These are phyloP conservation scores for Bombycilla garrulus DNA, from an alignment of 2,113 vertebrate genomes.

Conservation along the genomic window DNA sequence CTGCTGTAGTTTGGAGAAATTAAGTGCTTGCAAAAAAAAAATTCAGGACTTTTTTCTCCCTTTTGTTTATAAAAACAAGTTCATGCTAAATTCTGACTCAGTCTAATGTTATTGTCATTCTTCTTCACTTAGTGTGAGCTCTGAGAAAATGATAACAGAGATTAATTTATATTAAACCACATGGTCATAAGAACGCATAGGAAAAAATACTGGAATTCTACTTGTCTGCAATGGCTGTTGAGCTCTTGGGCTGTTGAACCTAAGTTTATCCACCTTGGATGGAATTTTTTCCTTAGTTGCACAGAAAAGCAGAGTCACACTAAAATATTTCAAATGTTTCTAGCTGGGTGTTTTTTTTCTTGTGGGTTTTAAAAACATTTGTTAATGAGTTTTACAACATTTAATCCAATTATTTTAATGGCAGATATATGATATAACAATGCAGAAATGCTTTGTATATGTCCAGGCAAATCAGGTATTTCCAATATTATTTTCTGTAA, in stretches of 20 bases:
- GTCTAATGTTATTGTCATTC: neutral
- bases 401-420: fast-evolving
- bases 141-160: neutral
- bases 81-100: neutral
- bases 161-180: neutral
- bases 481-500: neutral
- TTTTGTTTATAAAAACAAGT: neutral
- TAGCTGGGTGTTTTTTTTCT: fast-evolving
- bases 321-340: neutral
- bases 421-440: neutral
- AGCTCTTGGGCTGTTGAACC: neutral
- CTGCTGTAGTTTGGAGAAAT: neutral
- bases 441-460: neutral
- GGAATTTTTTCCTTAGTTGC: neutral
- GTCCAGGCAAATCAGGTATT: neutral
- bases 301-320: neutral
- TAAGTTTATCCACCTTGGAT: neutral
- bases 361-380: neutral
- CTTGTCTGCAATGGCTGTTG: neutral
- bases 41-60: neutral
- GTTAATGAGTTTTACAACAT: neutral
- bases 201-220: neutral
- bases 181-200: neutral
- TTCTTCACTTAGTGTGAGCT: neutral
- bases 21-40: neutral